phyloP scores from a whole-genome alignment of 2,888 invertebrate species.

The Pollenia amentaria region DNA sequence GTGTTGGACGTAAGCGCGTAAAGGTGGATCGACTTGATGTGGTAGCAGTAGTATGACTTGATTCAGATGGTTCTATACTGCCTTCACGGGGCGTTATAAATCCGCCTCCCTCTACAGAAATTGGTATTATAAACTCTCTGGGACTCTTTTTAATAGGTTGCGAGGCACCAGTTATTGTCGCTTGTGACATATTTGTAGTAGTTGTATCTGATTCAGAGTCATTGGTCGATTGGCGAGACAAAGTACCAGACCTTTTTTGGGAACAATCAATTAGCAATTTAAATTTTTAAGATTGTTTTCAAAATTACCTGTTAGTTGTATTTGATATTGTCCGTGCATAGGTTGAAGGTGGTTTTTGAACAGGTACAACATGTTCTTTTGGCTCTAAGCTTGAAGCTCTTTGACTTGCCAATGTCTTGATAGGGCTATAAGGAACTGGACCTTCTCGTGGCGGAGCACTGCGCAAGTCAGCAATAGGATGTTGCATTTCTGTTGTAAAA shows the following conservation, averaged over 20 bases:
- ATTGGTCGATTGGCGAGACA: conserved; percentile 87
- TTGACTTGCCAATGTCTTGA: conserved; percentile 81
- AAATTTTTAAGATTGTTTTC: neutral
- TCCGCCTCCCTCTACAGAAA: conserved; percentile 95
- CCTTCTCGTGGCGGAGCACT: conserved; percentile 84
- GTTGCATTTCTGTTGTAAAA: conserved; percentile 87
- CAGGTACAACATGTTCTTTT: conserved; percentile 89
- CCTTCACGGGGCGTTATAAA: conserved; percentile 88
- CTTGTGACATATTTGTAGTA: conserved; percentile 85
- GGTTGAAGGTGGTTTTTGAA: conserved; percentile 85
- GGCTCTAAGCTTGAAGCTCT: conserved; percentile 87
- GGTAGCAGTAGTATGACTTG: conserved; percentile 84
- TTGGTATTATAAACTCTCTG: conserved; percentile 96
- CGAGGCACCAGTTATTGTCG: conserved; percentile 85
- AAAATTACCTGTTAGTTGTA: conserved; percentile 80
- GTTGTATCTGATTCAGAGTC: conserved; percentile 90
- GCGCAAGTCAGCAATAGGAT: conserved; percentile 85
- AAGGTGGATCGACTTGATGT: conserved; percentile 86
- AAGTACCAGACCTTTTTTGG: conserved; percentile 80
- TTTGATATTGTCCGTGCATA: conserved; percentile 83
- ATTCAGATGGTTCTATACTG: conserved; percentile 91
- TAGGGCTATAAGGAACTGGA: conserved; percentile 83
- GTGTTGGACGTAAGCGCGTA: conserved; percentile 85
- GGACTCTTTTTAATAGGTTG: conserved; percentile 95
- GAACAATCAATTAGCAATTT: neutral